Conservation (phyloP, 2,797 vertebrate species). For the Enteromius viviparus region DNA sequence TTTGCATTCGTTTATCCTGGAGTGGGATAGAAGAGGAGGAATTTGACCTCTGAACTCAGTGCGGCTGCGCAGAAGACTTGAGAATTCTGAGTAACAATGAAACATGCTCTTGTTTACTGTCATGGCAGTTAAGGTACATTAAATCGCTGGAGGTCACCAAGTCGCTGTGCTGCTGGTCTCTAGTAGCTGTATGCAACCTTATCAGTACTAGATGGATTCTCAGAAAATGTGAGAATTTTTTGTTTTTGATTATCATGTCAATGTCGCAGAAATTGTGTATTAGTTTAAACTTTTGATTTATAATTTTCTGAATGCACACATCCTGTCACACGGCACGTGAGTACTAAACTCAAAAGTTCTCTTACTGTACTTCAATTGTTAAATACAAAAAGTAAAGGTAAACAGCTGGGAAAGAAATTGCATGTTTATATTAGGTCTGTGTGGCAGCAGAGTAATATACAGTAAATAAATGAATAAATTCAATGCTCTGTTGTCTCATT, state of each 20-base stretch:
- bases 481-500: background rate
- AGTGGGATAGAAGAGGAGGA: conserved; percentile 24
- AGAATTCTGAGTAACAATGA: conserved; percentile 27
- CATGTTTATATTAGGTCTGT: background rate
- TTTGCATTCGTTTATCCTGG: conserved; percentile 18
- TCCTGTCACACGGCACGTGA: background rate
- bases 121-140: conserved; percentile 21
- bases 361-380: background rate
- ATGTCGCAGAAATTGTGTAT: background rate
- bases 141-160: background rate
- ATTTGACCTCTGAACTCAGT: conserved; percentile 18
- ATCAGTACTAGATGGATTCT: background rate
- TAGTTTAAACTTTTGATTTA: background rate
- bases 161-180: background rate
- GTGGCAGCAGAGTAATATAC: background rate
- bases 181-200: background rate
- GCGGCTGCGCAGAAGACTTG: background rate
- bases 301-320: background rate
- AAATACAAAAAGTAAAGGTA: background rate
- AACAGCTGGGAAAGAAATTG: background rate
- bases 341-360: background rate
- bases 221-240: background rate
- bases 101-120: conserved; percentile 29
- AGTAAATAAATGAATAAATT: background rate
- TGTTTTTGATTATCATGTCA: background rate